Conservation (phyloP, 2,113 vertebrate genomes). For the Hucho hucho region DNA sequence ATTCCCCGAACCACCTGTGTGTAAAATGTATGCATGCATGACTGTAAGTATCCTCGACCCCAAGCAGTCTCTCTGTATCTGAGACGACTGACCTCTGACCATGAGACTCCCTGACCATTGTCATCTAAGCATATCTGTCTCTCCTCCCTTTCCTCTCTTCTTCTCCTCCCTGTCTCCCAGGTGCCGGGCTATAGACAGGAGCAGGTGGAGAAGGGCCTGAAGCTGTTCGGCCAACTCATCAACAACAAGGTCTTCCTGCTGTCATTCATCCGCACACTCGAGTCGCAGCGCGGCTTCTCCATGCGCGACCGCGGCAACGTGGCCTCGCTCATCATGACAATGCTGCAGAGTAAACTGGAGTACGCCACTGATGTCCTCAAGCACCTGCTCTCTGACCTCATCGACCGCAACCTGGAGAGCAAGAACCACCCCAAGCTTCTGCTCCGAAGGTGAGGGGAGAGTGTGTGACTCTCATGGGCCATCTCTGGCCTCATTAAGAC, state of each 20-base stretch:
- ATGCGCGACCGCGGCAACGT: constrained; percentile 97
- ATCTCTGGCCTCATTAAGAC: constrained; percentile 3
- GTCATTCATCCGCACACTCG: constrained; percentile 94
- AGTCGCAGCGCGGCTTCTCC: constrained; percentile 95
- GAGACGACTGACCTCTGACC: too few species aligned
- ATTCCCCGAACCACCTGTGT: too few species aligned
- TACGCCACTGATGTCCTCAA: constrained; percentile 97
- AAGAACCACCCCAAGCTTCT: constrained; percentile 98
- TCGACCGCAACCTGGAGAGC: constrained; percentile 98
- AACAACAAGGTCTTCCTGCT: constrained; percentile 97
- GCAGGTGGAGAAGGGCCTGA: constrained; percentile 93
- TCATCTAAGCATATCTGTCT: constrained; percentile 34
- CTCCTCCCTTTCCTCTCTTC: neutral
- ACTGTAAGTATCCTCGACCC: neutral
- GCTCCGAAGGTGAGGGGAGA: constrained; percentile 83
- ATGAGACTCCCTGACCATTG: constrained; percentile 24
- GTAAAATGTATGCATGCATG: too few species aligned
- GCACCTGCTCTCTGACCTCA: constrained; percentile 94
- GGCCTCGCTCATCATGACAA: constrained; percentile 96
- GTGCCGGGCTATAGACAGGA: constrained; percentile 97
- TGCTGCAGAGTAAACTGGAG: constrained; percentile 95
- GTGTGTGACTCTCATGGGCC: neutral
- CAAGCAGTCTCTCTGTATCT: neutral
- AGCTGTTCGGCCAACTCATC: constrained; percentile 95
- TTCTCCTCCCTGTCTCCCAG: constrained; percentile 59